Percentiles rank a stretch among this genome's conserved stretches.
phyloP scores from a whole-genome alignment of 2,113 vertebrate species.

The Clinocottus analis region DNA sequence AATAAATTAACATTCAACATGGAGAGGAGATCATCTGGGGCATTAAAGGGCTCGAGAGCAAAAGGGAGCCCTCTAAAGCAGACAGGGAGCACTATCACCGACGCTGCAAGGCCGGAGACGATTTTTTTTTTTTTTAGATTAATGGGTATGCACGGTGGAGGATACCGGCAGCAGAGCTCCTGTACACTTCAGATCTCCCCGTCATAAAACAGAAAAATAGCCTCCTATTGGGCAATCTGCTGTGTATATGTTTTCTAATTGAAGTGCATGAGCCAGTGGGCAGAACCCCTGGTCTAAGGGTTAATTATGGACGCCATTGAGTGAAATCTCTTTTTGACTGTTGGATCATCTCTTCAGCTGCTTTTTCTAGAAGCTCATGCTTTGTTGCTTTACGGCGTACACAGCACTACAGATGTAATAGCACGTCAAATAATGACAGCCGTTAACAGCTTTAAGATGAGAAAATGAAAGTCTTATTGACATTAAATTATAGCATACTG shows the following conservation, averaged over 20 bases:
- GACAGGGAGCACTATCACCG: conserved; percentile 48
- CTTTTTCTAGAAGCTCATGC: neutral
- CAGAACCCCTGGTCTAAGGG: conserved; percentile 21
- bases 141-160: conserved; percentile 26
- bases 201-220: conserved; percentile 21
- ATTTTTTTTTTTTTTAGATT: conserved; percentile 59
- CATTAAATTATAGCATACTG: conserved; percentile 2
- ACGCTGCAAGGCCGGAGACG: conserved; percentile 25
- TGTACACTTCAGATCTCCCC: conserved; percentile 9
- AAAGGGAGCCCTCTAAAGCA: conserved; percentile 43
- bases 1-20: conserved; percentile 74
- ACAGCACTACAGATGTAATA: neutral
- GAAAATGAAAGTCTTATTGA: neutral
- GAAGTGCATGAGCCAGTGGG: conserved; percentile 36
- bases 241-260: conserved; percentile 49
- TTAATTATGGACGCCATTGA: neutral
- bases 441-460: conserved; percentile 11
- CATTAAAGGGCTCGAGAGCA: conserved; percentile 52
- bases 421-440: neutral
- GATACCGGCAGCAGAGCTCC: conserved; percentile 13
- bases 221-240: neutral
- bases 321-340: neutral
- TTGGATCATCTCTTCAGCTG: neutral
- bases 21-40: conserved; percentile 62
- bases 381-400: neutral